These are phyloP conservation scores for Sesamia inferens DNA, from an alignment of 2,888 invertebrate species.

Conservation along the genomic window DNA sequence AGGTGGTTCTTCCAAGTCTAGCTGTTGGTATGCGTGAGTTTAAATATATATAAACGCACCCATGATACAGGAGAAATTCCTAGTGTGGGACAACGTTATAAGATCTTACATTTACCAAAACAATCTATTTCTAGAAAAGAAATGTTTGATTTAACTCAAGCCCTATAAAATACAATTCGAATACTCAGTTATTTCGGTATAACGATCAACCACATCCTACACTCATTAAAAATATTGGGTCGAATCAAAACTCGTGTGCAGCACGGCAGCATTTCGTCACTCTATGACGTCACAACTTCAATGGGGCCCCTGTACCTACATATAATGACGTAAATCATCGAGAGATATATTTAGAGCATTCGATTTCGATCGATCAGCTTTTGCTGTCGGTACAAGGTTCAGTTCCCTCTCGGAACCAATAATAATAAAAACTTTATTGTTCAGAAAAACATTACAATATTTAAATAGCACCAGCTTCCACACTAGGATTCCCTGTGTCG, in stretches of 20 bases:
- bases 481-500: too few species aligned
- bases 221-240: conserved; percentile 41
- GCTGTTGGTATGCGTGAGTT: too few species aligned
- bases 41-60: too few species aligned
- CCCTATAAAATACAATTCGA: conserved; percentile 5
- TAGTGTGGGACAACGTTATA: too few species aligned
- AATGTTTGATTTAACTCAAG: too few species aligned
- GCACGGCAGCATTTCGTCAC: conserved; percentile 13
- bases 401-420: not conserved
- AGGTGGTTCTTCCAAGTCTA: too few species aligned
- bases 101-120: too few species aligned
- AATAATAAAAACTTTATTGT: too few species aligned
- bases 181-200: conserved; percentile 1
- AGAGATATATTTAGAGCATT: conserved; percentile 10
- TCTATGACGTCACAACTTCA: conserved; percentile 11
- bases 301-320: not conserved
- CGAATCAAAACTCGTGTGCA: conserved; percentile 6
- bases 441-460: too few species aligned
- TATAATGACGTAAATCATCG: conserved; percentile 11
- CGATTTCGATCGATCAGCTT: not conserved
- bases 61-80: too few species aligned
- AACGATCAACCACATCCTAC: conserved; percentile 15
- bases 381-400: not conserved
- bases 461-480: too few species aligned
- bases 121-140: too few species aligned